These are phyloP conservation scores for Ptilorrhoa leucosticta DNA, from an alignment of 2,113 vertebrate genomes.

Conservation along the genomic window DNA sequence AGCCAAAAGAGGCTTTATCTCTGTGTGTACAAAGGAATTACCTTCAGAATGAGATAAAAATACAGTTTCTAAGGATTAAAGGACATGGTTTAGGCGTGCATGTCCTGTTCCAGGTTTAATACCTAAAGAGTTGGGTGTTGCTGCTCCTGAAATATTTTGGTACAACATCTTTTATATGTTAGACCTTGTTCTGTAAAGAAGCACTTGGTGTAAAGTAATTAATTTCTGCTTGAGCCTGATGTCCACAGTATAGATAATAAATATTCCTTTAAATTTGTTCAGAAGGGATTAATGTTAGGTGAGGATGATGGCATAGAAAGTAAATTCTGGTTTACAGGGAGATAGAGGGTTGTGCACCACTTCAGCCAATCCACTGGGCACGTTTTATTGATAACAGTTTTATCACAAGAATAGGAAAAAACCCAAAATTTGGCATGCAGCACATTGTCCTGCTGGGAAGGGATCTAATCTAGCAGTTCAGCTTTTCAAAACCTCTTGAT, in stretches of 20 bases:
- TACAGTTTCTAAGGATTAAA: slow-evolving; percentile 11
- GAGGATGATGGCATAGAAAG: neutral
- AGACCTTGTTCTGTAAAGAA: neutral
- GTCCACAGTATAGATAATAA: neutral
- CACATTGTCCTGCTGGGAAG: neutral
- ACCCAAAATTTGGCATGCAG: fast-evolving
- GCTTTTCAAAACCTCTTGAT: neutral
- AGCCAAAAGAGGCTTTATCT: neutral
- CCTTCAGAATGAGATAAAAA: slow-evolving; percentile 1
- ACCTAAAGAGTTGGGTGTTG: neutral
- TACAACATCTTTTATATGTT: neutral
- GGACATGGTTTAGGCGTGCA: neutral
- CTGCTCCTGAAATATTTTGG: neutral
- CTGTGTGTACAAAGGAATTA: neutral
- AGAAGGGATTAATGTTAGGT: neutral
- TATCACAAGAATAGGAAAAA: neutral
- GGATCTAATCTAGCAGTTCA: neutral
- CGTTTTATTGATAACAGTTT: neutral
- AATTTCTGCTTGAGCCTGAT: neutral
- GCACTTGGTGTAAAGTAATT: neutral
- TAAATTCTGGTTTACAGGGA: neutral
- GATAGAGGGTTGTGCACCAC: neutral
- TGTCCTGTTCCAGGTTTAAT: slow-evolving; percentile 2
- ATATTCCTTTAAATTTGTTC: neutral
- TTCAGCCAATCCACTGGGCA: neutral